A percentile compares a stretch with the other conserved stretches of the same genome.
These are phyloP conservation scores for Jaculus jaculus DNA, from an alignment of 2,113 vertebrate species.

Conservation along the genomic window DNA sequence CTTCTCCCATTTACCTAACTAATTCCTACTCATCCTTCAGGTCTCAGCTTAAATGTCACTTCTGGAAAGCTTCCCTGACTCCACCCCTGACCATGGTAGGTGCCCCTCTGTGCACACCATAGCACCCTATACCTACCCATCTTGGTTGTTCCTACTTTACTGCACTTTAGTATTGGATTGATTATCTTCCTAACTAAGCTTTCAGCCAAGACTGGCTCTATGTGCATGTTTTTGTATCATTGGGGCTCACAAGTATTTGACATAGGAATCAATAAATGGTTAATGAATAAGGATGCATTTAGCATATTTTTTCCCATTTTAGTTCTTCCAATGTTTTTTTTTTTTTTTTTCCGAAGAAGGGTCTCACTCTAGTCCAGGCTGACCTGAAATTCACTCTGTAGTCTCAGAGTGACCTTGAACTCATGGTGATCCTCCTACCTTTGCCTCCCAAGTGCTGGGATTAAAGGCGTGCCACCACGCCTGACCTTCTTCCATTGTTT, in stretches of 20 bases:
- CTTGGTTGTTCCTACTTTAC: conserved; percentile 35
- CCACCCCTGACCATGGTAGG: conserved; percentile 67
- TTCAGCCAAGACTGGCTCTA: conserved; percentile 18
- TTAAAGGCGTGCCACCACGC: too few species aligned
- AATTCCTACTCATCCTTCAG: conserved; percentile 75
- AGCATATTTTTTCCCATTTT: conserved; percentile 28
- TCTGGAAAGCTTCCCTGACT: conserved; percentile 73
- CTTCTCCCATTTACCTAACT: conserved; percentile 64
- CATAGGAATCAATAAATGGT: background rate
- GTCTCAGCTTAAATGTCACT: conserved; percentile 72
- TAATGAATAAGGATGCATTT: background rate
- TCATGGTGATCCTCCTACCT: too few species aligned
- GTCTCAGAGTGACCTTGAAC: too few species aligned
- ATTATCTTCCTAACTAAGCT: conserved; percentile 31
- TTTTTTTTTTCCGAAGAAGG: too few species aligned
- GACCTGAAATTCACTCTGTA: too few species aligned
- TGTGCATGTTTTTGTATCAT: conserved; percentile 52
- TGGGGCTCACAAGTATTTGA: conserved; percentile 32
- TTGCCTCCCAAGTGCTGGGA: too few species aligned
- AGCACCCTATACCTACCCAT: background rate
- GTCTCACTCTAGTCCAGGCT: too few species aligned
- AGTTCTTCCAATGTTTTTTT: conserved; percentile 24
- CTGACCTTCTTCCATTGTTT: background rate
- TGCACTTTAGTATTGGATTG: conserved; percentile 37
- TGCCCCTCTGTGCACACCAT: conserved; percentile 36